These are phyloP conservation scores for Myotis planiceps DNA, from an alignment of 2,797 vertebrate species.

Conservation along the genomic window DNA sequence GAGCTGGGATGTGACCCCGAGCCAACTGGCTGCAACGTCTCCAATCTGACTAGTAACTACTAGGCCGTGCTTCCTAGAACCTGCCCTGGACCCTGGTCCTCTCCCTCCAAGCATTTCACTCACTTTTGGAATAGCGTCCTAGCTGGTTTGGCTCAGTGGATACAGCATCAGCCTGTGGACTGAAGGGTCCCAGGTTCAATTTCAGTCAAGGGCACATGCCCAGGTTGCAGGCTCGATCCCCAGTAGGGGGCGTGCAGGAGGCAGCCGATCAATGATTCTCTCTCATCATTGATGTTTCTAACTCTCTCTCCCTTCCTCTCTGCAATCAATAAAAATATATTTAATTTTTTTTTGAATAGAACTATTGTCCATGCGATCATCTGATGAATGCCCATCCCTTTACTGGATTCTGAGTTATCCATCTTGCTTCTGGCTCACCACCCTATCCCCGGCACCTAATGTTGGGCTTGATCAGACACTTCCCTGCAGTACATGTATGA, in stretches of 20 bases:
- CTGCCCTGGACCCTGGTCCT: not conserved
- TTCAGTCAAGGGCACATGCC: too few species aligned
- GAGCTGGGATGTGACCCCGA: not conserved
- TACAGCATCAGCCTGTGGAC: too few species aligned
- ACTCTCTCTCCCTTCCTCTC: too few species aligned
- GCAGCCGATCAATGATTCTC: too few species aligned
- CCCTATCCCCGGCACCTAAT: accelerated
- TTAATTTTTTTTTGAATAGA: not conserved
- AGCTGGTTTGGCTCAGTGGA: too few species aligned
- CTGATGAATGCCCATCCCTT: not conserved
- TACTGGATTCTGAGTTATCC: not conserved
- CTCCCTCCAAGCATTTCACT: not conserved
- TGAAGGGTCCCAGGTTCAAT: too few species aligned
- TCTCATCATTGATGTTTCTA: too few species aligned
- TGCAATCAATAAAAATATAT: too few species aligned
- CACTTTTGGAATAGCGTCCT: not conserved
- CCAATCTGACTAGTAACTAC: not conserved
- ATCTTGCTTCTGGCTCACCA: not conserved
- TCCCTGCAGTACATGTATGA: not conserved
- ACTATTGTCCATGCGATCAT: not conserved
- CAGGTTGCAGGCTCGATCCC: too few species aligned
- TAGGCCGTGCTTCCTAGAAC: not conserved
- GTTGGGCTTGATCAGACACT: not conserved
- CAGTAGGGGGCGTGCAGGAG: too few species aligned
- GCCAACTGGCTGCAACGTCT: not conserved